Base-by-base conservation (phyloP, 2,888 invertebrate species). In the Zygaena filipendulae region DNA sequence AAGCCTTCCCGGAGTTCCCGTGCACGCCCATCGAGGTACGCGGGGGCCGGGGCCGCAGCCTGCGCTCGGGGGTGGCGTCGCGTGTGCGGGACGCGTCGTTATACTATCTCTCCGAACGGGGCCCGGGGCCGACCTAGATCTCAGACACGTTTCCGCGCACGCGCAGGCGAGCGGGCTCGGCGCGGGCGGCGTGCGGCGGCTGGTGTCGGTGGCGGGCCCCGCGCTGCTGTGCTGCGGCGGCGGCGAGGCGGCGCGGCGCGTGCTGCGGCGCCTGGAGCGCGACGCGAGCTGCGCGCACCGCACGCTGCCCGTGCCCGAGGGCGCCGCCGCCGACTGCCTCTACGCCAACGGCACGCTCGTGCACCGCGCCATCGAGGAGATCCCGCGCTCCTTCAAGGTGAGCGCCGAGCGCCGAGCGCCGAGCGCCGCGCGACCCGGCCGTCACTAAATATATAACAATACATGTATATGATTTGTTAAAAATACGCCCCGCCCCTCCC, bases 1-100 rank as follows among this genome's bases (percentile, higher is more conserved):
- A 91, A 42, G 90, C 96, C 8, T 99, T 97, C 74, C 96, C 97
- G 0, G 98, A 99, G 74, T 97, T 92, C 63, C 93, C 97, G 4
- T 95, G 93, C 52, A 91, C 92, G 43, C 94, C 96, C 27, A 91
- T 99, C 40, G 91, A 92, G 85, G 94, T 97, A n/a, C n/a, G n/a
- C n/a, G n/a, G n/a, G n/a, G n/a, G n/a, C n/a, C n/a, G n/a, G n/a
- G n/a, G n/a, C n/a, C n/a, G n/a, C n/a, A n/a, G n/a, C n/a, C n/a
- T n/a, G n/a, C n/a, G n/a, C n/a, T n/a, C n/a, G n/a, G n/a, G n/a
- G n/a, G n/a, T n/a, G n/a, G n/a, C n/a, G n/a, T n/a, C n/a, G n/a
- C n/a, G n/a, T n/a, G n/a, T n/a, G n/a, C n/a, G n/a, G n/a, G n/a
- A n/a, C n/a, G n/a, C n/a, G n/a, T n/a, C n/a, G n/a, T n/a, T n/a